These are phyloP conservation scores for Rhorus exstirpatorius DNA, from an alignment of 2,888 invertebrate genomes.

Conservation along the genomic window DNA sequence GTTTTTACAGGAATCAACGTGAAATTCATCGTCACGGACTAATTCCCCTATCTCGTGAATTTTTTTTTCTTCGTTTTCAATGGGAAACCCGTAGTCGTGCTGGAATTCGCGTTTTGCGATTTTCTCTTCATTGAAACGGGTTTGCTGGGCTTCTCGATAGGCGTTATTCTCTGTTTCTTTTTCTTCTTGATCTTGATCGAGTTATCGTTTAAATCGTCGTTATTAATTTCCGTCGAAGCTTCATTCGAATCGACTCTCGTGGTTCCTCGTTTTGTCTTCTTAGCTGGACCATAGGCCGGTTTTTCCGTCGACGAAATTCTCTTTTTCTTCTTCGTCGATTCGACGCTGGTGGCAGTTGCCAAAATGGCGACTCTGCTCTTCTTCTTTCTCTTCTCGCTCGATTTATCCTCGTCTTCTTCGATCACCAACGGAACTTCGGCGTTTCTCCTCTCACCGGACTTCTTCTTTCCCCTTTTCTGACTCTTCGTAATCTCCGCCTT, in stretches of 20 bases:
- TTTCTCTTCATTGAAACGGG: constrained; percentile 60
- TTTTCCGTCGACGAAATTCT: constrained; percentile 40
- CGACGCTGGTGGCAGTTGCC: background rate
- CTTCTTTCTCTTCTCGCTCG: constrained; percentile 42
- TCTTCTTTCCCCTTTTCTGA: constrained; percentile 52
- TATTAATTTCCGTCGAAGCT: constrained; percentile 30
- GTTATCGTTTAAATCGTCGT: constrained; percentile 48
- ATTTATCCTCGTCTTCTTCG: background rate
- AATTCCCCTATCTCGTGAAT: constrained; percentile 64
- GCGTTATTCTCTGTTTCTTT: constrained; percentile 71
- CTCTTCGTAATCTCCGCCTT: constrained; percentile 18
- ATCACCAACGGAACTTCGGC: constrained; percentile 6
- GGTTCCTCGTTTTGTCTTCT: constrained; percentile 47
- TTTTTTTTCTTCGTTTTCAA: constrained; percentile 74
- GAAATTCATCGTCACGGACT: constrained; percentile 28
- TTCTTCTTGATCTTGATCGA: constrained; percentile 54
- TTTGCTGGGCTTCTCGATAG: constrained; percentile 55
- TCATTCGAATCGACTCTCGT: constrained; percentile 33
- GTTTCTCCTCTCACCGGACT: constrained; percentile 40
- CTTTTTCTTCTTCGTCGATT: constrained; percentile 59
- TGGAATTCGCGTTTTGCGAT: constrained; percentile 53
- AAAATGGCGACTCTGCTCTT: constrained; percentile 45
- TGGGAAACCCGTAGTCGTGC: constrained; percentile 34
- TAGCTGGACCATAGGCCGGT: constrained; percentile 3
- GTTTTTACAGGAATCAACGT: constrained; percentile 11